Conservation (phyloP, 2,888 invertebrate species). For the Diarsia mendica region DNA sequence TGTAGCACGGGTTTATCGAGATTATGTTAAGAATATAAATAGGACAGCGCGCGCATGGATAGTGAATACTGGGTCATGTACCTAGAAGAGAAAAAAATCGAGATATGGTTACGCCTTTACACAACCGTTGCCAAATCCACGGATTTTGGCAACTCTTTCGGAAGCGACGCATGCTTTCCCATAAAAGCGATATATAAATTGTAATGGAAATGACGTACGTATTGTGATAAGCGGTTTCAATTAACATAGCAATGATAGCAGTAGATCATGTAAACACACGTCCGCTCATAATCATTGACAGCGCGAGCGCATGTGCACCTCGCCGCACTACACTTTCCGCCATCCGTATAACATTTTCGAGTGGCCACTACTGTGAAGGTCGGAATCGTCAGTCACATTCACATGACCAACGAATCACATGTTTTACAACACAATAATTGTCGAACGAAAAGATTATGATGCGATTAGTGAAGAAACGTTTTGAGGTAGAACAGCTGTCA, state of each 20-base stretch:
- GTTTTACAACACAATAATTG: conserved; percentile 41
- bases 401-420: conserved; percentile 39
- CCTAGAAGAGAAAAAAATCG: conserved; percentile 23
- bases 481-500: conserved; percentile 20
- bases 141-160: conserved; percentile 42
- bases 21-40: conserved; percentile 40
- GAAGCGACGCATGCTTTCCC: conserved; percentile 7
- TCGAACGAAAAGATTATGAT: conserved; percentile 24
- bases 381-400: conserved; percentile 16
- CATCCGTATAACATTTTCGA: conserved; percentile 15
- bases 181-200: conserved; percentile 8
- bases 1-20: conserved; percentile 37
- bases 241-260: conserved; percentile 48
- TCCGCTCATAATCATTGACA: conserved; percentile 55
- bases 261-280: conserved; percentile 53
- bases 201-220: conserved; percentile 38
- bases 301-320: conserved; percentile 44
- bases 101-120: conserved; percentile 15
- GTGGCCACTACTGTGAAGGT: conserved; percentile 35
- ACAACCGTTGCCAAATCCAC: conserved; percentile 37
- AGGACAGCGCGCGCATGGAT: conserved; percentile 11
- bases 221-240: conserved; percentile 53
- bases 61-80: conserved; percentile 31
- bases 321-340: conserved; percentile 31
- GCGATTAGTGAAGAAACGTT: conserved; percentile 19